Conservation (phyloP, 2,888 invertebrate species). For the Troilus luridus region DNA sequence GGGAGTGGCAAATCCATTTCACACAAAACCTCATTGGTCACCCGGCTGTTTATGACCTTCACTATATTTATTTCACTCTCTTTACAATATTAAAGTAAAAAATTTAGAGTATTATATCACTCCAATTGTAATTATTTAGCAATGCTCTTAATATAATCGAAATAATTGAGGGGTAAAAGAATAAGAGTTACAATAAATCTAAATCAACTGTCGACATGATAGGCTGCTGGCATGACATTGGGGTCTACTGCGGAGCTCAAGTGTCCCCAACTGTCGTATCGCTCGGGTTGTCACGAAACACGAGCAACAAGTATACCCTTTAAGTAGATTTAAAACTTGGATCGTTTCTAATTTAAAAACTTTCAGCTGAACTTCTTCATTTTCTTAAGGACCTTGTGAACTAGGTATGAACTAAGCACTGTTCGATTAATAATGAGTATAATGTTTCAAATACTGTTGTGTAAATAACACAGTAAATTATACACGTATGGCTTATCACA, state of each 20-base stretch:
- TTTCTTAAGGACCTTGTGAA: background rate
- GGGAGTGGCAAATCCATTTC: no score
- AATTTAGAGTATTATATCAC: no score
- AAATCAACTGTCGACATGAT: background rate
- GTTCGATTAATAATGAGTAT: no score
- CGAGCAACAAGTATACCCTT: conserved; percentile 10
- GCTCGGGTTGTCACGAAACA: background rate
- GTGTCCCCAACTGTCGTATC: background rate
- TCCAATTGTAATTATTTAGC: background rate
- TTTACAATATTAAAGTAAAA: no score
- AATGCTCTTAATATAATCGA: background rate
- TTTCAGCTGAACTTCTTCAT: background rate
- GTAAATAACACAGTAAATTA: no score
- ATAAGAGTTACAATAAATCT: background rate
- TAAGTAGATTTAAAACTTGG: conserved; percentile 1
- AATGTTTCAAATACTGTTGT: no score
- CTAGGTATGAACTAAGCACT: background rate
- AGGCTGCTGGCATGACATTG: background rate
- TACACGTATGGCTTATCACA: no score
- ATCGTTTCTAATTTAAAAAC: background rate
- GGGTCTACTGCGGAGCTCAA: background rate
- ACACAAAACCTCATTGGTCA: no score
- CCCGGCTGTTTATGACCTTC: no score
- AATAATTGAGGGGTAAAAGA: background rate
- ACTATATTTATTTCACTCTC: no score